Conservation (phyloP, 2,888 invertebrate genomes). For the Epirrhoe alternata region DNA sequence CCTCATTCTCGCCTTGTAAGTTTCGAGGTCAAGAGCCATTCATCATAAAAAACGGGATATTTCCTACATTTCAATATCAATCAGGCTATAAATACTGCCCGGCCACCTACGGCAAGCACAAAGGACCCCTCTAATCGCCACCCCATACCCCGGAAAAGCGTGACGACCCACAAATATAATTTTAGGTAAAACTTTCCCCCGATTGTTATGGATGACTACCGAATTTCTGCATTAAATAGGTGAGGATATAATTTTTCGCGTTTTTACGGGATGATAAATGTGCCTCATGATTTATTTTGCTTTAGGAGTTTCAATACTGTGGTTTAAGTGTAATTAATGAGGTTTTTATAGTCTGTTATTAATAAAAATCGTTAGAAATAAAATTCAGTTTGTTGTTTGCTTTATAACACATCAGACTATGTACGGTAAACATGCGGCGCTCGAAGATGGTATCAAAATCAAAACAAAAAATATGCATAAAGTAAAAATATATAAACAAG, state of each 20-base stretch:
- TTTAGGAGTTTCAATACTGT: conserved; percentile 20
- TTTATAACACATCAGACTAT: too few relatives aligned
- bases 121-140: conserved; percentile 81
- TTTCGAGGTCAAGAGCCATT: too few relatives aligned
- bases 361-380: neutral
- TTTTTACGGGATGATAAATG: conserved; percentile 50
- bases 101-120: conserved; percentile 72
- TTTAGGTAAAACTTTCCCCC: conserved; percentile 83
- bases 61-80: too few relatives aligned
- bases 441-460: too few relatives aligned
- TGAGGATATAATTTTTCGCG: conserved; percentile 50
- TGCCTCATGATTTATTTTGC: conserved; percentile 40
- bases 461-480: too few relatives aligned
- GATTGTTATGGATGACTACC: conserved; percentile 69
- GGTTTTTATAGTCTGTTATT: neutral
- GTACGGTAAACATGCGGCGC: too few relatives aligned
- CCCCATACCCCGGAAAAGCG: conserved; percentile 75
- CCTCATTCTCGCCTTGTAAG: too few relatives aligned
- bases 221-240: conserved; percentile 72
- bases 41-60: too few relatives aligned
- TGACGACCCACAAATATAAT: conserved; percentile 86
- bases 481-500: too few relatives aligned
- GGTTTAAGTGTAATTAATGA: conserved; percentile 4
- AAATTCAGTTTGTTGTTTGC: too few relatives aligned
- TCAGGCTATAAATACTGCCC: conserved; percentile 66